Evolutionary conservation across 2,888 invertebrate genomes (phyloP).

Genomic region (Petrolisthes manimaculis): DNA sequence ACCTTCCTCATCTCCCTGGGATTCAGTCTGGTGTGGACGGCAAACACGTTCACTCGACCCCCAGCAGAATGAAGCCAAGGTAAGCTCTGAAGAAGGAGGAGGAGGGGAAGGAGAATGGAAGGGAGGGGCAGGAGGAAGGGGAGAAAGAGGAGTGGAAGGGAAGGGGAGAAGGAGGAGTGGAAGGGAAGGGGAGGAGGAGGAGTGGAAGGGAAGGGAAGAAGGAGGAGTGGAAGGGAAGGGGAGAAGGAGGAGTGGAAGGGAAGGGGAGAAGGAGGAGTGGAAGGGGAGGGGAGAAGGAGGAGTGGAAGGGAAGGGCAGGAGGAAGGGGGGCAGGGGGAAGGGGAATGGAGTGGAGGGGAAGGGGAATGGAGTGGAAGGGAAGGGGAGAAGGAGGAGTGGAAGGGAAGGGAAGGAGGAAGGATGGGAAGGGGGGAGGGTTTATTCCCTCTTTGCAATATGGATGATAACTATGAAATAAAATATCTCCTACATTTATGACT

Average conservation of each 20-base stretch:
- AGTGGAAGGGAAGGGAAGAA: neutral
- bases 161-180: neutral
- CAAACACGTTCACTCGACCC: conserved; percentile 5
- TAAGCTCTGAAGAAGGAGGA: neutral
- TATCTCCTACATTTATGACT: too few species aligned
- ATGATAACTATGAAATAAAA: neutral
- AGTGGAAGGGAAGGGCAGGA: neutral
- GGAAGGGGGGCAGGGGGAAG: neutral
- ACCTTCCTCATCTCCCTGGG: neutral
- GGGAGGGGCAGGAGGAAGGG: neutral
- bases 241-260: neutral
- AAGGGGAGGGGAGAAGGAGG: neutral
- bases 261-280: neutral
- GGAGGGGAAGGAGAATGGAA: neutral
- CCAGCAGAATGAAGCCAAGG: neutral
- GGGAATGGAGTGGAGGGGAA: neutral
- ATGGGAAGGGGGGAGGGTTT: neutral
- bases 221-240: neutral
- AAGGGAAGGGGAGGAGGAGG: neutral
- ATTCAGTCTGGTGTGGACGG: neutral
- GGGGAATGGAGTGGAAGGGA: neutral
- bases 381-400: neutral
- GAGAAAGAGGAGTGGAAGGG: neutral
- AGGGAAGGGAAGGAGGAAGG: neutral
- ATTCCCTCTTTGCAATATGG: neutral